Conservation (phyloP, 2,888 invertebrate genomes). For the Urechis unicinctus region DNA sequence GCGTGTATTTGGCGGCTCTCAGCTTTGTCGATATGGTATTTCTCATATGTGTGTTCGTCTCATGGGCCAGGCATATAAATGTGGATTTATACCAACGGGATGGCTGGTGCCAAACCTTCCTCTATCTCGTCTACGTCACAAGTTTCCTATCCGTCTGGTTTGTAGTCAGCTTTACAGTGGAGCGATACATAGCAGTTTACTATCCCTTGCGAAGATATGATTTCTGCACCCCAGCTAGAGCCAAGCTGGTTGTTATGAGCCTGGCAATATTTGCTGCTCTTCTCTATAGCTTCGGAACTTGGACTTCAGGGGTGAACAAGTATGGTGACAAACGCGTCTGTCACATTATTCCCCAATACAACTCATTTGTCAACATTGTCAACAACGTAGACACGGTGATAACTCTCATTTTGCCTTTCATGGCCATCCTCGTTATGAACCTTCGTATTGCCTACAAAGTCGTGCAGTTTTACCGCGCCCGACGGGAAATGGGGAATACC, state of each 20-base stretch:
- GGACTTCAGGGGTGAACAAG: slow-evolving; percentile 4
- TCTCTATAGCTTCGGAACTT: slow-evolving; percentile 8
- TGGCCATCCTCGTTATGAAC: slow-evolving; percentile 16
- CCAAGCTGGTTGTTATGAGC: slow-evolving; percentile 5
- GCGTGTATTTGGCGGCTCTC: slow-evolving; percentile 12
- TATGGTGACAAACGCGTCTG: slow-evolving; percentile 2
- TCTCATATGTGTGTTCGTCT: slow-evolving; percentile 8
- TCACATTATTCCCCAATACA: slow-evolving; percentile 9
- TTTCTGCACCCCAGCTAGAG: slow-evolving; percentile 6
- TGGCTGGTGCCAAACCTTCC: slow-evolving; percentile 11
- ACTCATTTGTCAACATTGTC: slow-evolving; percentile 6
- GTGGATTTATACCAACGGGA: slow-evolving; percentile 4
- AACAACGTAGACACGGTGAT: slow-evolving; percentile 17
- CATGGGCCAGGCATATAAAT: slow-evolving; percentile 4
- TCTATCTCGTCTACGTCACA: slow-evolving; percentile 32
- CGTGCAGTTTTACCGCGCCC: slow-evolving; percentile 9
- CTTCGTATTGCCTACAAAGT: slow-evolving; percentile 13
- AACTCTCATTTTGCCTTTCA: slow-evolving; percentile 15
- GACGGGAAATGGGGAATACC: not conserved
- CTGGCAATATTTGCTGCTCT: slow-evolving; percentile 1
- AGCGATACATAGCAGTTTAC: slow-evolving; percentile 73
- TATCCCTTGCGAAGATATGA: slow-evolving; percentile 59
- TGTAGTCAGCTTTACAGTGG: slow-evolving; percentile 77
- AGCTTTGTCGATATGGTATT: slow-evolving; percentile 7
- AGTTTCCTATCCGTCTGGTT: slow-evolving; percentile 62